Conservation (phyloP, 2,797 vertebrate genomes). For the Chloroceryle inda region DNA sequence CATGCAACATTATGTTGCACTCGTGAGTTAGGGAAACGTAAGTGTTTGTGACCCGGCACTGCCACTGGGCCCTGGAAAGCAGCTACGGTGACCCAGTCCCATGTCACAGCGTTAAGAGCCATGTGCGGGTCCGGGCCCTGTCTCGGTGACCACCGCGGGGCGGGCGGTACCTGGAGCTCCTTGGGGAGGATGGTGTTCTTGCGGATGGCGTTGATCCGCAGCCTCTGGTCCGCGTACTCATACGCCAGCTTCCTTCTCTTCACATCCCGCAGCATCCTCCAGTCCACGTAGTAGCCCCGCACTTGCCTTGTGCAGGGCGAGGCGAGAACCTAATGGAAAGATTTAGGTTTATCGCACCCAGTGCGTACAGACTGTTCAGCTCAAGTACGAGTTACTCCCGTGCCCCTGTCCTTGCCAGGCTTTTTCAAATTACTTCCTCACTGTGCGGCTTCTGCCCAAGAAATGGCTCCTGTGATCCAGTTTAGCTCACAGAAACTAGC, state of each 20-base stretch:
- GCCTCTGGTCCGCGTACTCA: conserved; percentile 90
- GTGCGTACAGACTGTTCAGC: fast-evolving
- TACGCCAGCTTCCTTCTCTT: conserved; percentile 92
- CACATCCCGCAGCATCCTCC: conserved; percentile 94
- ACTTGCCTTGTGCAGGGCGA: conserved; percentile 73
- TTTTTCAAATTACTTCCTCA: not conserved
- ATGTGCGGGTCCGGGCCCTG: fast-evolving
- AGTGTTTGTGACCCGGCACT: fast-evolving
- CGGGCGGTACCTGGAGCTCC: conserved; percentile 88
- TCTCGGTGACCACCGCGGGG: not conserved
- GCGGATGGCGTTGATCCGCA: conserved; percentile 92
- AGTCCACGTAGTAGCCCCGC: conserved; percentile 91
- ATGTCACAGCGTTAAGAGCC: fast-evolving
- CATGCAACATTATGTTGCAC: fast-evolving
- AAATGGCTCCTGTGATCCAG: fast-evolving
- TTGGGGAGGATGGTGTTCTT: conserved; percentile 94
- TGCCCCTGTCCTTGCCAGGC: no score
- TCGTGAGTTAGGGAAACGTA: fast-evolving
- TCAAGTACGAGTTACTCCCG: not conserved
- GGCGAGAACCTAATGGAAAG: conserved; percentile 14
- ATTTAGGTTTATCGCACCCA: not conserved
- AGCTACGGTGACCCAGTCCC: fast-evolving
- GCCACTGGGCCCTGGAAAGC: fast-evolving
- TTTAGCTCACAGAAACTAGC: no score
- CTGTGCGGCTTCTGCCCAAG: not conserved